phyloP scores from a whole-genome alignment of 1,140 invertebrate genomes.

The Brachionus paranguensis region DNA sequence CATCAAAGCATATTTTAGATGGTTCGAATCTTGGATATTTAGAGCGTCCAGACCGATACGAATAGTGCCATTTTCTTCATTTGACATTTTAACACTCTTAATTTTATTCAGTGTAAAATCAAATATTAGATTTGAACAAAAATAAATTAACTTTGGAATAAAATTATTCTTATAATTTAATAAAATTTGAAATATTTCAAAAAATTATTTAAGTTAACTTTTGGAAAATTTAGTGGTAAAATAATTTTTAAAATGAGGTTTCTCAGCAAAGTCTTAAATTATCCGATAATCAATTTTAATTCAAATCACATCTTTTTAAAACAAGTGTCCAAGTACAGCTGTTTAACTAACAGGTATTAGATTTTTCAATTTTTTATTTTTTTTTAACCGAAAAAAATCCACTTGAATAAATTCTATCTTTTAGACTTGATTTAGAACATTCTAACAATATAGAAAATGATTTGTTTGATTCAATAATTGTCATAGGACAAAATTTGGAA shows the following conservation, averaged over 20 bases:
- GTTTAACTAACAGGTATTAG: background rate
- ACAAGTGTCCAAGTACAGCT: background rate
- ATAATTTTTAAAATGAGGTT: background rate
- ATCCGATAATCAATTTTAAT: background rate
- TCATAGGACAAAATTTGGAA: constrained; percentile 13
- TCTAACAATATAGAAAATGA: background rate
- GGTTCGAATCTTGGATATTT: constrained; percentile 81
- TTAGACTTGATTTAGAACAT: background rate
- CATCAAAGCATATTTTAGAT: constrained; percentile 80
- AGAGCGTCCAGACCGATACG: constrained; percentile 70
- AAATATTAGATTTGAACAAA: background rate
- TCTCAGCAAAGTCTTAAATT: background rate
- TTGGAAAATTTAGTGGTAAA: background rate
- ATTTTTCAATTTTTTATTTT: background rate
- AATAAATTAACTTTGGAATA: constrained; percentile 4
- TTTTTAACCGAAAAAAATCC: background rate
- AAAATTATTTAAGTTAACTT: background rate
- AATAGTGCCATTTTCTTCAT: background rate
- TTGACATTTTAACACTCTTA: background rate
- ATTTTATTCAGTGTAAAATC: background rate
- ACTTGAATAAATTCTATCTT: background rate
- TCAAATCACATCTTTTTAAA: background rate
- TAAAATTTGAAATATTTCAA: constrained; percentile 25
- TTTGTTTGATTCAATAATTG: background rate
- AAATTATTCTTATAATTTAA: background rate